Evolutionary conservation across 2,113 vertebrate species (phyloP).

Genomic region (Nothoprocta pentlandii): DNA sequence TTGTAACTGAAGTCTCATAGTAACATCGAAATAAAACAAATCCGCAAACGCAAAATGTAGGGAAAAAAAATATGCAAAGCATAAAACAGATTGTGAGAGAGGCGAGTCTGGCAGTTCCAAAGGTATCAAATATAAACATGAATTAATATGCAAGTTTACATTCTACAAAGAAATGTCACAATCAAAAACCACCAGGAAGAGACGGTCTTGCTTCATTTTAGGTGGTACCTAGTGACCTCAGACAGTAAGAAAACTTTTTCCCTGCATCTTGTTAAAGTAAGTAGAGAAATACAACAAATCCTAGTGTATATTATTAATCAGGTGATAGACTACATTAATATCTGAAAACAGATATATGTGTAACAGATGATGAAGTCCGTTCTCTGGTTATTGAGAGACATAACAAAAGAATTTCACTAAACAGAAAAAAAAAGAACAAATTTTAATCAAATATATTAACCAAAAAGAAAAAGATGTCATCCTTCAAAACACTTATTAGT

Average conservation of each 20-base stretch:
- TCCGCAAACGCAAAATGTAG: neutral
- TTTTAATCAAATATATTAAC: neutral
- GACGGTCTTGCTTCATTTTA: neutral
- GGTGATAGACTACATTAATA: slow-evolving; percentile 54
- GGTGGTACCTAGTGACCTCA: neutral
- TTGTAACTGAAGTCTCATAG: neutral
- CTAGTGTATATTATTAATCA: neutral
- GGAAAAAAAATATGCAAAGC: neutral
- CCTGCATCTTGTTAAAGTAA: neutral
- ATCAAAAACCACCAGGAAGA: neutral
- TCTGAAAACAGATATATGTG: neutral
- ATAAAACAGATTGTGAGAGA: neutral
- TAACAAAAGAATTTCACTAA: slow-evolving; percentile 25
- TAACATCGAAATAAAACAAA: neutral
- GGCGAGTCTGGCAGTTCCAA: neutral
- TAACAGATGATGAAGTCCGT: slow-evolving; percentile 42
- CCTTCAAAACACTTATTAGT: neutral
- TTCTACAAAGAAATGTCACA: neutral
- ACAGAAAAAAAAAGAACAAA: neutral
- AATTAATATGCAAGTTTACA: neutral
- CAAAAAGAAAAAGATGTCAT: neutral
- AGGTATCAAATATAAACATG: neutral
- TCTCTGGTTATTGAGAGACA: slow-evolving; percentile 50
- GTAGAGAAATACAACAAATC: neutral
- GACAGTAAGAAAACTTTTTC: neutral